These are phyloP conservation scores for Perodicticus potto DNA, from an alignment of 2,797 vertebrate genomes.

Conservation along the genomic window DNA sequence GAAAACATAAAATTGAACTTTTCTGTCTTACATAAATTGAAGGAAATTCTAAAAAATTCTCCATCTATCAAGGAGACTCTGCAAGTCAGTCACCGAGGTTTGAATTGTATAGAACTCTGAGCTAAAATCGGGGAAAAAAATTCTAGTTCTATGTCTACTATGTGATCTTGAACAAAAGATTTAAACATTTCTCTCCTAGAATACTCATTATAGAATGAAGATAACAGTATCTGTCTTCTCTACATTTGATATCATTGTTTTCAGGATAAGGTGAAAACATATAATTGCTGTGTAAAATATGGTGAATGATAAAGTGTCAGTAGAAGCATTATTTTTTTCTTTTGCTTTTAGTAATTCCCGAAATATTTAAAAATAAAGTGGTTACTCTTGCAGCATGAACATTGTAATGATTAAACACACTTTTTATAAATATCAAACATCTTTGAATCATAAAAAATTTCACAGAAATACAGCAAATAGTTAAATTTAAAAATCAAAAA, in stretches of 20 bases:
- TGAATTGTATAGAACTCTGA: not conserved
- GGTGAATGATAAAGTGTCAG: not conserved
- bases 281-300: not conserved
- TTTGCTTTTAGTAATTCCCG: not conserved
- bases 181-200: not conserved
- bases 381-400: not conserved
- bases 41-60: not conserved
- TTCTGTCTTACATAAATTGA: slow-evolving; percentile 1
- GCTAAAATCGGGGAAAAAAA: not conserved
- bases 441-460: not conserved
- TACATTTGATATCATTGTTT: not conserved
- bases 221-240: not conserved
- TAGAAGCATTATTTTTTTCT: not conserved
- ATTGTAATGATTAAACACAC: not conserved
- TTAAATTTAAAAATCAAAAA: not conserved
- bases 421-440: not conserved
- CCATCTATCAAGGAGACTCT: not conserved
- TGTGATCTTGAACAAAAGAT: not conserved
- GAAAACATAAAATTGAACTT: not conserved
- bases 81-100: not conserved
- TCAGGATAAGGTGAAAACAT: not conserved
- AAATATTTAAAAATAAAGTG: slow-evolving; percentile 14
- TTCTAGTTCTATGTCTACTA: not conserved
- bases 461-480: not conserved
- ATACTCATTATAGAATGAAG: not conserved